Percentiles rank a stretch among this genome's conserved stretches.
Conservation (phyloP, 2,888 invertebrate species). For the Oligia latruncula region DNA sequence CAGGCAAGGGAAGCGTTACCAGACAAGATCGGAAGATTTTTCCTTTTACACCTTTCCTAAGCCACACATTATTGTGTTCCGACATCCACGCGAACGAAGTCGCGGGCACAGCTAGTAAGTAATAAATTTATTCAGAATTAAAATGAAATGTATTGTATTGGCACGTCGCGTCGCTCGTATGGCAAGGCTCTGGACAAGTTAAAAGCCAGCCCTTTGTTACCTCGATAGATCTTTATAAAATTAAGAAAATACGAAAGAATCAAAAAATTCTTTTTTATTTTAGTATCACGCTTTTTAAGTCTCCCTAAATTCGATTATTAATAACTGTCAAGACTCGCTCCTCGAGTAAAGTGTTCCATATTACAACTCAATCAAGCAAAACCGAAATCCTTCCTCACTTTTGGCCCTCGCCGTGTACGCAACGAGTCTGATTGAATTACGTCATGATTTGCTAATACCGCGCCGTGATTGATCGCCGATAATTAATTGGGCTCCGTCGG, state of each 20-base stretch:
- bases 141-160: background rate
- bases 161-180: background rate
- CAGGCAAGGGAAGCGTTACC: no score
- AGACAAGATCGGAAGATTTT: no score
- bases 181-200: background rate
- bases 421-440: conserved; percentile 60
- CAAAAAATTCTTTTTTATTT: background rate
- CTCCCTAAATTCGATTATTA: background rate
- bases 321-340: conserved; percentile 12
- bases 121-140: background rate
- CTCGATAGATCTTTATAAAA: background rate
- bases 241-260: background rate
- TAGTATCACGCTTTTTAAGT: background rate
- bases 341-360: conserved; percentile 14
- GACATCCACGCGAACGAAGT: no score
- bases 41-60: no score
- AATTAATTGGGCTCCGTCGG: conserved; percentile 49
- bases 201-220: background rate
- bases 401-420: conserved; percentile 17
- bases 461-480: conserved; percentile 55
- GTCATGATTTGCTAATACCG: conserved; percentile 62
- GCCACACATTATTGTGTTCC: no score
- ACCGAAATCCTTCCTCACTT: conserved; percentile 31
- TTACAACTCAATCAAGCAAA: conserved; percentile 40
- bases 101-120: no score